Evolutionary conservation across 2,888 invertebrate species (phyloP), one percentile per base, ranked within the genome.

Genomic region (Drosophila rubida): DNA sequence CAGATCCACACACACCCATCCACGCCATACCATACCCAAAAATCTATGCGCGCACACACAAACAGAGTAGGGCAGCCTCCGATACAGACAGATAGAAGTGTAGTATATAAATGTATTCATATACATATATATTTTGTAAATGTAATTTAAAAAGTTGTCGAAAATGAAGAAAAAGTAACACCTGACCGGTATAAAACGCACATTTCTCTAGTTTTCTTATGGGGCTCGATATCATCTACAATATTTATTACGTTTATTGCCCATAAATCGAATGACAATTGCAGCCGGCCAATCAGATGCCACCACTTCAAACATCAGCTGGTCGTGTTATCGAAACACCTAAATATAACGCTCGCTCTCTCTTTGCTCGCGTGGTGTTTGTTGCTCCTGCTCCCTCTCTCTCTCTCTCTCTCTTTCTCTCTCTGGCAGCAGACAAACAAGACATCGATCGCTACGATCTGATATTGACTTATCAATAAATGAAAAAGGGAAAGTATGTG

Each of bases 61-160:
- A 11, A 13, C 23, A 58, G 23, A 37, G 22, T 37, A 44, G 32
- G 60, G 61, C 60, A 76, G 73, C 53, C 22, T 60, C 42, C 53
- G 32, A 64, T 57, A 53, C 32, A 42, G 42, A 59, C 59, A 46
- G n/a, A n/a, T n/a, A 44, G 16, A 71, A 62, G 57, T 75, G 58
- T 70, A 75, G 46, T 30, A 41, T 44, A 44, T 13, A 32, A 32
- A 37, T 37, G 14, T 37, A 37, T 37, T 14, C 35, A 44, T 7
- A 32, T n/a, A 37, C 14, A 37, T 14, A 13, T 37, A 79, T 85
- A 79, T 79, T 80, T 80, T 80, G 39, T 86, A 80, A 80, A 66
- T 68, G 55, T 68, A 63, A 82, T 53, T 72, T 63, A 22, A 65
- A 77, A 63, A 64, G 46, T 71, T 80, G 64, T 86, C 55, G 44